Evolutionary conservation across 2,113 vertebrate species (phyloP), one percentile per base, ranked within the genome.

Genomic region (Catagonus wagneri): DNA sequence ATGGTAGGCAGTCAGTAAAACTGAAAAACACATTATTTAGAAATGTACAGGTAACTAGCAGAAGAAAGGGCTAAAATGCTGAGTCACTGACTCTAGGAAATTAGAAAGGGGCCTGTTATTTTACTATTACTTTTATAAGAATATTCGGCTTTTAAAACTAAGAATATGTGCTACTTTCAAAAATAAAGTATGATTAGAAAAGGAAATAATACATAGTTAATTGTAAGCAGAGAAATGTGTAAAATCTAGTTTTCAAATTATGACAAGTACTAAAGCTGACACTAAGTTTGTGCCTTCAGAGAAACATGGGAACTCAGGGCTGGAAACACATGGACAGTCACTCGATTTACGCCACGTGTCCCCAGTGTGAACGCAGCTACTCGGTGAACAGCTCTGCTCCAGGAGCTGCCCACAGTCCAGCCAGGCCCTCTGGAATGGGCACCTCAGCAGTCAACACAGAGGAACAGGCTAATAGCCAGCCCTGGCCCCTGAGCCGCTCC

Each of bases 61-160:
- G 61, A 25, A 93, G 58, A 92, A 86, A 76, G 39, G 63, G 25
- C 22, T 50, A 79, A 72, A 92, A 79, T 60, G 65, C 0, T 50
- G 34, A 92, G 78, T 89, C 58, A 79, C 36, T 27, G 36, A 89
- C 44, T 84, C 27, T 54, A 94, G 71, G 83, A 89, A 89, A 84
- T 8, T 52, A 71, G 63, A 65, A 84, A 65, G 25, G 27, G 27
- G 60, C 39, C 3, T 50, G 32, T 78, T 78, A 52, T 52, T 36
- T 58, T 89, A 23, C 52, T 39, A 39, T 58, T 16, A 78, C 7
- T 69, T 44, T 92, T 44, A 92, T 60, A 56, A 65, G 16, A 83
- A 60, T 74, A 84, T 39, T 36, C n/a, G 32, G 56, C 20, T 32
- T 90, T 79, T 44, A 79, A 52, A 72, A 72, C 89, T 63, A 52